Conservation (phyloP, 2,797 vertebrate genomes). For the Columba guinea region DNA sequence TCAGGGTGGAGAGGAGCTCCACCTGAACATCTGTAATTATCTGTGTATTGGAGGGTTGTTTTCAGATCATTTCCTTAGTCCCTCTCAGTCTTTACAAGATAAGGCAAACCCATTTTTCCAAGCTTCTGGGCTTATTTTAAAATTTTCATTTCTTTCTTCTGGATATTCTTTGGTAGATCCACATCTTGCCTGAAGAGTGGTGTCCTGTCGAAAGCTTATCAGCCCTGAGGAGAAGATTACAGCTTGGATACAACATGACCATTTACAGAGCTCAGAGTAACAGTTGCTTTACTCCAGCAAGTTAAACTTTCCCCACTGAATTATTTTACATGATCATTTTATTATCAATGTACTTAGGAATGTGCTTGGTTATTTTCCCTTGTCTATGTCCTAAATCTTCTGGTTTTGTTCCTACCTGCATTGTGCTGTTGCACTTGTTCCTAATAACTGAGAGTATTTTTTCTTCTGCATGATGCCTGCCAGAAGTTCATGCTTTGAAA, state of each 20-base stretch:
- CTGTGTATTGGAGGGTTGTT: neutral
- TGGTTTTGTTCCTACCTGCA: neutral
- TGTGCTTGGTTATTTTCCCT: neutral
- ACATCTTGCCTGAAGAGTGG: slow-evolving; percentile 48
- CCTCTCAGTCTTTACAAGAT: slow-evolving; percentile 36
- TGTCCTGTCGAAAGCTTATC: slow-evolving; percentile 33
- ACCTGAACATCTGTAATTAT: neutral
- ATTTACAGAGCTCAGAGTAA: slow-evolving; percentile 24
- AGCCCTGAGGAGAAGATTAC: slow-evolving; percentile 33
- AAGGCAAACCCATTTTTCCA: slow-evolving; percentile 46
- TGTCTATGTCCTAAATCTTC: neutral
- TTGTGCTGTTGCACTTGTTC: neutral
- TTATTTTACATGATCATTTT: slow-evolving; percentile 23
- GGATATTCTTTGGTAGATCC: slow-evolving; percentile 43
- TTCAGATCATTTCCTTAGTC: slow-evolving; percentile 40
- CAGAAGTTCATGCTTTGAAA: neutral
- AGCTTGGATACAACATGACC: slow-evolving; percentile 34
- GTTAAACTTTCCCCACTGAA: neutral
- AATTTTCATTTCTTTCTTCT: slow-evolving; percentile 50
- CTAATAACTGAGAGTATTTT: neutral
- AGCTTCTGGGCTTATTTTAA: slow-evolving; percentile 40
- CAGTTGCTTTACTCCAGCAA: neutral
- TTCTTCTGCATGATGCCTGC: neutral
- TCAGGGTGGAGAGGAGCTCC: neutral
- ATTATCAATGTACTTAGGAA: neutral